Conservation (phyloP, 2,888 invertebrate species). For the Onchidella celtica region DNA sequence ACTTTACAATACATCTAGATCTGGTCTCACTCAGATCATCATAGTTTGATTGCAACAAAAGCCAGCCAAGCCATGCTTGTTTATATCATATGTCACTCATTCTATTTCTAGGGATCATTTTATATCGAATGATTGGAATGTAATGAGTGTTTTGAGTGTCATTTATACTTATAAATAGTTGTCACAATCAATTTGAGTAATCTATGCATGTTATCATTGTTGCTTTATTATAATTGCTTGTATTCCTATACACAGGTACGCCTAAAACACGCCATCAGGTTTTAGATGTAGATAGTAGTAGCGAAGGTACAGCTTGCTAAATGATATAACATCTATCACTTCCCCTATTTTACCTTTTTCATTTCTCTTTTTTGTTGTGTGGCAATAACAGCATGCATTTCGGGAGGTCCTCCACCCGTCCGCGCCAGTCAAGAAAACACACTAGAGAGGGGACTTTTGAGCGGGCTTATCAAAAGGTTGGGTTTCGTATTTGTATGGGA, state of each 20-base stretch:
- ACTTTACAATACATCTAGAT: no score
- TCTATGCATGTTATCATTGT: background rate
- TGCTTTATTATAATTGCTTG: background rate
- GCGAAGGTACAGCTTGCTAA: slow-evolving; percentile 16
- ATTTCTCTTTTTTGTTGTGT: background rate
- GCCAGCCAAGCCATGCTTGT: no score
- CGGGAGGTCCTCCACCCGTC: no score
- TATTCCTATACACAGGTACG: background rate
- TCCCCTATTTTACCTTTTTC: background rate
- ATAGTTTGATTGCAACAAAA: no score
- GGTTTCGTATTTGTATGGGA: no score
- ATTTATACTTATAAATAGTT: background rate
- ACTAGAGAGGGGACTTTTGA: background rate
- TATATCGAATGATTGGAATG: no score
- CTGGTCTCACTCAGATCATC: no score
- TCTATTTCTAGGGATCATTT: no score
- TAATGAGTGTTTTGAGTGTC: no score
- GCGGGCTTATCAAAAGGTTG: background rate
- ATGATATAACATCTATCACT: background rate
- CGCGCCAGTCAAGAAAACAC: background rate
- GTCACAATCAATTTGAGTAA: background rate
- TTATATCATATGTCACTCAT: no score
- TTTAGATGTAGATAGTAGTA: slow-evolving; percentile 21
- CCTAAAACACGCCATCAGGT: background rate
- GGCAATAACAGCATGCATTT: no score